Base-by-base conservation (phyloP, 2,113 vertebrate species). In the Elaphurus davidianus region DNA sequence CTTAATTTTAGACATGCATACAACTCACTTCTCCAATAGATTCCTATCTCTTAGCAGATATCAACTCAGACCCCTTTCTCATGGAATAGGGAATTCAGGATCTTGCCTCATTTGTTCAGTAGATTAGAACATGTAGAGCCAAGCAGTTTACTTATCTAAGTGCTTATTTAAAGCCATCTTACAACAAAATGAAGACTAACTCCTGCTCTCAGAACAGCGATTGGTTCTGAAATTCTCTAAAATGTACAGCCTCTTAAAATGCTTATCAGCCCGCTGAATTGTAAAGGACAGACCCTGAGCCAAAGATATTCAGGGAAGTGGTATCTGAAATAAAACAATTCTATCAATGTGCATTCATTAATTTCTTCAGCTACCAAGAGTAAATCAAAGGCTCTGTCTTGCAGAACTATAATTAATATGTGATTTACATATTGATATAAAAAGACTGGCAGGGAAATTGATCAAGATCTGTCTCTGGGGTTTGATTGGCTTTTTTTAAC, bases 391-490 rank as follows among this genome's bases (percentile, higher is more conserved):
- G 5, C 13, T 93, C 50, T 19, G 14, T 91, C 92, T 87, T 89
- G 71, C 60, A 86, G 86, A 93, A 67, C 81, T 91, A 5, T 85
- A 94, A 90, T 85, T 90, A 91, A 92, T 52, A 60, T 40, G 52
- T 85, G 59, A 76, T 79, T 94, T 96, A n/a, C 52, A 45, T 85
- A 62, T 82, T 97, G 79, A 91, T 59, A 76, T 79, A 28, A 92
- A 91, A 87, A 43, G 67, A 2, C n/a, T 93, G 90, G 67, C 60
- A 78, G 43, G 52, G 13, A 96, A 89, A 95, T 93, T 52, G 52
- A 54, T 76, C 64, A 85, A 76, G 52, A 50, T 79, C 90, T 90
- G 13, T 92, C 82, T 93, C 81, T 94, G 87, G 55, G 19, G 6
- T 43, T 79, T 94, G 59, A 43, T 86, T 78, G 17, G 47, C 27